Evolutionary conservation across 2,113 vertebrate genomes (phyloP).

Genomic region (Colinus virginianus): DNA sequence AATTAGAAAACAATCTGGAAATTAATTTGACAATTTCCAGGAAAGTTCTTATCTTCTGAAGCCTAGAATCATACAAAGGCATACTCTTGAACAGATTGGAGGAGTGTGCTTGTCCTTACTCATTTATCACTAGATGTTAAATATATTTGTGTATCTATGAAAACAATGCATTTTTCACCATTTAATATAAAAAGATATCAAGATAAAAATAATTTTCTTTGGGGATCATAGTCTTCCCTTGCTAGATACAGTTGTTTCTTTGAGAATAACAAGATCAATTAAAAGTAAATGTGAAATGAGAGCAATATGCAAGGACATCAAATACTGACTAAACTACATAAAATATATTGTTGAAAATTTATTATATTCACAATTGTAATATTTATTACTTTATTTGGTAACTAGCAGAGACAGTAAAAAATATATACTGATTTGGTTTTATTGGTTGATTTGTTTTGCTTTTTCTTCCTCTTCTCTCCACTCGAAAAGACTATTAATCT

Average conservation of each 20-base stretch:
- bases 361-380: neutral
- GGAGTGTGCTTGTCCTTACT: neutral
- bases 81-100: neutral
- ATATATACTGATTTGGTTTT: neutral
- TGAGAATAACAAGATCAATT: neutral
- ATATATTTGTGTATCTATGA: neutral
- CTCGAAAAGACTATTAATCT: neutral
- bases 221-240: neutral
- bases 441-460: neutral
- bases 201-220: neutral
- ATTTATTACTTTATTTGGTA: neutral
- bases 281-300: neutral
- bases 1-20: neutral
- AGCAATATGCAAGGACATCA: neutral
- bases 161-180: neutral
- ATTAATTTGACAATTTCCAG: neutral
- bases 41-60: neutral
- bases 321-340: neutral
- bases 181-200: neutral
- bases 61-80: neutral
- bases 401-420: neutral
- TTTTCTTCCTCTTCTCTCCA: fast-evolving
- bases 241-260: neutral
- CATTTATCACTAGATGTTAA: neutral
- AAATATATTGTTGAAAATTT: neutral